Percentiles rank a stretch among this genome's conserved stretches.
Conservation (phyloP, 2,797 vertebrate species). For the Tangara arthus region DNA sequence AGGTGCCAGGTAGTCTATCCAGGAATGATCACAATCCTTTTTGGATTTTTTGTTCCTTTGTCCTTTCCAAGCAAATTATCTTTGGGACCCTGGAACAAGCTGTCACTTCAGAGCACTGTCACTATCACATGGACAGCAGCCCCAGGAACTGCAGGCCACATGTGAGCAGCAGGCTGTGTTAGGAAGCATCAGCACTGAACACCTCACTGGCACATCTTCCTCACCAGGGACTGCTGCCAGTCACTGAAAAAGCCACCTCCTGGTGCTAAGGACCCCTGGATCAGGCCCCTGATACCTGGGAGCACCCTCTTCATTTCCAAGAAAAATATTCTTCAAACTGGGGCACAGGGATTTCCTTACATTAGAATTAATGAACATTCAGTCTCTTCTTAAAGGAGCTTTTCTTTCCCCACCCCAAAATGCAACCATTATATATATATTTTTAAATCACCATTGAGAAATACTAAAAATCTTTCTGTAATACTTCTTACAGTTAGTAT, state of each 20-base stretch:
- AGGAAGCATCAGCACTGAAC: neutral
- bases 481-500: neutral
- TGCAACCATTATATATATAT: neutral
- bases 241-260: neutral
- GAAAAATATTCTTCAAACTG: neutral
- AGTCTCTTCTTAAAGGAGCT: neutral
- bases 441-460: neutral
- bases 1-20: neutral
- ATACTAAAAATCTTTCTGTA: neutral
- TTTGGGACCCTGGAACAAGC: neutral
- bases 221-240: neutral
- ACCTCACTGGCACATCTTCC: neutral
- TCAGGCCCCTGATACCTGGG: neutral
- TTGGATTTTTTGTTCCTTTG: neutral
- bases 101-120: neutral
- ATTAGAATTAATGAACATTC: neutral
- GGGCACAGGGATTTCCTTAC: neutral
- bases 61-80: neutral
- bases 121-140: neutral
- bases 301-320: neutral
- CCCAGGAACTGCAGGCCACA: neutral
- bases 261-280: neutral
- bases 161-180: neutral
- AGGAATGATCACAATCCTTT: neutral
- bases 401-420: neutral